phyloP scores from a whole-genome alignment of 2,888 invertebrate genomes.

The Coenonympha glycerion region DNA sequence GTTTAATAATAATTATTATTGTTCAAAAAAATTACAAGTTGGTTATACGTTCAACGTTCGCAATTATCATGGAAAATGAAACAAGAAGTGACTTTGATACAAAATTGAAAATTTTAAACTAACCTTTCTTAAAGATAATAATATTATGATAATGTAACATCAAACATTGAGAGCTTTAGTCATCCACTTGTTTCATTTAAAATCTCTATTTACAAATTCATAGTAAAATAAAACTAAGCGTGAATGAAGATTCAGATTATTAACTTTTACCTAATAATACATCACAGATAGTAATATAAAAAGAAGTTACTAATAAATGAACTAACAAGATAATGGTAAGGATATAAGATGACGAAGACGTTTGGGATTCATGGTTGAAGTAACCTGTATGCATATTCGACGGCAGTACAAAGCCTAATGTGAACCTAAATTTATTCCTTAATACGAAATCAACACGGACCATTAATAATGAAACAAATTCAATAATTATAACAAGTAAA shows the following conservation, averaged over 20 bases:
- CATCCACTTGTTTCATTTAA: not conserved
- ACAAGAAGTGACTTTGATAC: not conserved
- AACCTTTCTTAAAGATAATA: not conserved
- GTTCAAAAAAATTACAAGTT: not conserved
- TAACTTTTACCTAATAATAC: conserved; percentile 73
- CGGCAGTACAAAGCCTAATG: conserved; percentile 25
- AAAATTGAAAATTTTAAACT: not conserved
- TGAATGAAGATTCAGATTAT: conserved; percentile 60
- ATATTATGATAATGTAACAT: not conserved
- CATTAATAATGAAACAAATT: conserved; percentile 41
- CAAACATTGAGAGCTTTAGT: not conserved
- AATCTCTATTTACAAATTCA: conserved; percentile 28
- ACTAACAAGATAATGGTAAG: not conserved
- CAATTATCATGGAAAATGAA: not conserved
- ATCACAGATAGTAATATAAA: conserved; percentile 60
- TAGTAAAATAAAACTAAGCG: conserved; percentile 28
- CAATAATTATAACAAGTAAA: conserved; percentile 44
- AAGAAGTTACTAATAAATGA: conserved; percentile 14
- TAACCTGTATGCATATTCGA: conserved; percentile 37
- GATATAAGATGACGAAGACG: not conserved
- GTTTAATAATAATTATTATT: not conserved
- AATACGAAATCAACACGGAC: conserved; percentile 46
- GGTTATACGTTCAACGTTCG: not conserved
- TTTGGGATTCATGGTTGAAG: conserved; percentile 1
- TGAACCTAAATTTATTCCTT: conserved; percentile 61